These are phyloP conservation scores for Cetoscarus ocellatus DNA, from an alignment of 2,797 vertebrate genomes.

Conservation along the genomic window DNA sequence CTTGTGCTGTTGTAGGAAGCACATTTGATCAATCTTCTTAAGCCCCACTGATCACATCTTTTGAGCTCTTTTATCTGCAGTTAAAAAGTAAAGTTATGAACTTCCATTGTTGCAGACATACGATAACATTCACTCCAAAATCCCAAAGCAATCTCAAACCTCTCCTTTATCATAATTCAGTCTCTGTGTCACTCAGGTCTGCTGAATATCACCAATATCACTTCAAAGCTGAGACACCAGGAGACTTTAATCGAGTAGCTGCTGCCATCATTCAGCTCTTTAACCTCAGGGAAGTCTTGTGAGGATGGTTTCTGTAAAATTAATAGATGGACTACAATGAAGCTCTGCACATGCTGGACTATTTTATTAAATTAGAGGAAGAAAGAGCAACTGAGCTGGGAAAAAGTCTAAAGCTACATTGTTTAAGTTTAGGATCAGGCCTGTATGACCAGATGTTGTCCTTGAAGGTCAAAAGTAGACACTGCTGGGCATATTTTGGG, in stretches of 20 bases:
- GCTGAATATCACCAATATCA: conserved; percentile 54
- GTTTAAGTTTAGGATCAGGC: neutral
- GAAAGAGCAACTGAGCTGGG: conserved; percentile 3
- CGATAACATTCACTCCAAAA: conserved; percentile 31
- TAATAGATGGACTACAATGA: conserved; percentile 49
- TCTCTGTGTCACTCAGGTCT: conserved; percentile 40
- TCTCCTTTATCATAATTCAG: conserved; percentile 59
- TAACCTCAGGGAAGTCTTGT: conserved; percentile 45
- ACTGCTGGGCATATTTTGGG: too few relatives aligned
- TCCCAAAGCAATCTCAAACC: conserved; percentile 38
- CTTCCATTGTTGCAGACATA: conserved; percentile 12
- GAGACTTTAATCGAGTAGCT: conserved; percentile 58
- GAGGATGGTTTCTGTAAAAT: conserved; percentile 42
- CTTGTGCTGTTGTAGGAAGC: too few relatives aligned
- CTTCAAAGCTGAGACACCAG: conserved; percentile 65
- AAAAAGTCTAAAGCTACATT: neutral
- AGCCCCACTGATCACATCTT: too few relatives aligned
- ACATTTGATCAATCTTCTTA: too few relatives aligned
- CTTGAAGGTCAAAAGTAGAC: too few relatives aligned
- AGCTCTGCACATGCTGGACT: conserved; percentile 24
- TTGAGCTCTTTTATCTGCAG: conserved; percentile 1
- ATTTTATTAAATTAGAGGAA: conserved; percentile 15
- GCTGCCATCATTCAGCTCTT: conserved; percentile 25
- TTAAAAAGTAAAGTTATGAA: neutral
- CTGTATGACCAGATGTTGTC: neutral